These are phyloP conservation scores for Mugil cephalus DNA, from an alignment of 2,113 vertebrate species.

Conservation along the genomic window DNA sequence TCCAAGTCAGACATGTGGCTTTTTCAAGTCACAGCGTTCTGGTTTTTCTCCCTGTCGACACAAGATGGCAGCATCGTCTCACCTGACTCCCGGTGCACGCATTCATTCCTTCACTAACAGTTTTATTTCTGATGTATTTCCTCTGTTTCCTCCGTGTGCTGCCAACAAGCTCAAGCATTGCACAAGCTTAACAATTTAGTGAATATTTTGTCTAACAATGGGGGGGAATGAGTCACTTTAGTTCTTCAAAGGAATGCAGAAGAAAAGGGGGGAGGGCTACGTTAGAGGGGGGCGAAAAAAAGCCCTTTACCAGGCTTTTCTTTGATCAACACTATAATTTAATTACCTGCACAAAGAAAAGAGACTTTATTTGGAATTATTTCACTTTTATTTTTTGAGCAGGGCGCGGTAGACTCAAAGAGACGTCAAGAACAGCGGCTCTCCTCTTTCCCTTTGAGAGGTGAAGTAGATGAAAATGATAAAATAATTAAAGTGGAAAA, in stretches of 20 bases:
- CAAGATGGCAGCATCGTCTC: conserved; percentile 73
- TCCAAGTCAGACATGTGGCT: neutral
- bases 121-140: conserved; percentile 1
- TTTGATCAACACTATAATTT: conserved; percentile 75
- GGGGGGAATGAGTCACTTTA: conserved; percentile 66
- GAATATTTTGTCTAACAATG: conserved; percentile 66
- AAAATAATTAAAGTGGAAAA: neutral
- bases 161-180: conserved; percentile 42
- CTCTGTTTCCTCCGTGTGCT: conserved; percentile 3
- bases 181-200: conserved; percentile 50
- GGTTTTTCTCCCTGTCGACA: conserved; percentile 7
- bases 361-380: conserved; percentile 49
- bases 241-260: conserved; percentile 65
- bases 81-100: neutral
- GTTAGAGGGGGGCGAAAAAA: conserved; percentile 7
- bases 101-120: neutral
- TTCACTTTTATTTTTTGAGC: conserved; percentile 19
- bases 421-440: neutral
- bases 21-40: neutral
- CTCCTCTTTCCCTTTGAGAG: neutral
- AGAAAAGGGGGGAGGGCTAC: conserved; percentile 45
- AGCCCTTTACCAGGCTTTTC: conserved; percentile 34
- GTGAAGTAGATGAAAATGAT: conserved; percentile 18
- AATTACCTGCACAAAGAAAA: conserved; percentile 66
- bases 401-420: conserved; percentile 4